phyloP scores from a whole-genome alignment of 2,113 vertebrate genomes.

The Festucalex cinctus region DNA sequence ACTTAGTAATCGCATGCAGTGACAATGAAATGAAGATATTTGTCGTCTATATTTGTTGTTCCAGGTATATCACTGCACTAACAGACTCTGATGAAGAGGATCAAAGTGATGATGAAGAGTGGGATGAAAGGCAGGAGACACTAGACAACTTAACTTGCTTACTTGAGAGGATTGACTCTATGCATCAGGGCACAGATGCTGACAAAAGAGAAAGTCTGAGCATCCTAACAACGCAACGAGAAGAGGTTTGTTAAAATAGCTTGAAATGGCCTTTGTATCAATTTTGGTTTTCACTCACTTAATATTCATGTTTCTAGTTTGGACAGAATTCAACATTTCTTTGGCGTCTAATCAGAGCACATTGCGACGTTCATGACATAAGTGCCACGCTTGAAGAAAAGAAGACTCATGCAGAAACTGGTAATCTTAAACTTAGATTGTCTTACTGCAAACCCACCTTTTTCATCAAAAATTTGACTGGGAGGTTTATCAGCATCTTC shows the following conservation, averaged over 20 bases:
- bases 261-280: background rate
- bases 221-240: conserved; percentile 75
- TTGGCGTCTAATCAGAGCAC: conserved; percentile 86
- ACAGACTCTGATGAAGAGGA: conserved; percentile 89
- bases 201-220: conserved; percentile 79
- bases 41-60: conserved; percentile 36
- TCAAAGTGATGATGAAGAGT: conserved; percentile 60
- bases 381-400: conserved; percentile 79
- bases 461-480: too few relatives aligned
- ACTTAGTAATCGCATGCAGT: conserved; percentile 6
- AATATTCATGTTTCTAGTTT: conserved; percentile 67
- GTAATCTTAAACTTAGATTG: conserved; percentile 56
- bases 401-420: conserved; percentile 79
- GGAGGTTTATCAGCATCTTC: too few relatives aligned
- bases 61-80: conserved; percentile 91
- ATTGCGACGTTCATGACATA: conserved; percentile 84
- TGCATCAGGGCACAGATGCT: conserved; percentile 74
- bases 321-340: conserved; percentile 78
- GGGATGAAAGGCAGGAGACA: conserved; percentile 30
- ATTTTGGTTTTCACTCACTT: background rate
- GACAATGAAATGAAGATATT: conserved; percentile 1
- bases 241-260: conserved; percentile 73
- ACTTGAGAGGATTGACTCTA: conserved; percentile 75
- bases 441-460: too few relatives aligned
- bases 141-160: conserved; percentile 69